Evolutionary conservation across 1,140 invertebrate genomes (phyloP).

Genomic region (Conus betulinus): DNA sequence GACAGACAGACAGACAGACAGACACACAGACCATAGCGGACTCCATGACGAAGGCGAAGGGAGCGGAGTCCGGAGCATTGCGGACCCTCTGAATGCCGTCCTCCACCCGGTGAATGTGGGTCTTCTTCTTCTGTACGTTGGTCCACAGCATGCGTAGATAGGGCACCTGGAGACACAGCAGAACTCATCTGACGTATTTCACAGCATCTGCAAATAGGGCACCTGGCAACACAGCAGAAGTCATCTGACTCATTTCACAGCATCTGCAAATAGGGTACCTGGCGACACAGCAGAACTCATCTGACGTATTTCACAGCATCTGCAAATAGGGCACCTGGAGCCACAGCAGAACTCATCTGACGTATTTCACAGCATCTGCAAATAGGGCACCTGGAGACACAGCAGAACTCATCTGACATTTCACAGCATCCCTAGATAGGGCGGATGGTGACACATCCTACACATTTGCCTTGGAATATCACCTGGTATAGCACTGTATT

Average conservation of each 20-base stretch:
- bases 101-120: slow-evolving; percentile 32
- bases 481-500: no score
- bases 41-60: slow-evolving; percentile 98
- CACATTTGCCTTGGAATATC: no score
- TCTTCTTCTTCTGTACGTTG: slow-evolving; percentile 25
- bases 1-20: neutral
- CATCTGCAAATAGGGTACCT: no score
- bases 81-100: slow-evolving; percentile 59
- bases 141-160: slow-evolving; percentile 39
- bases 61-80: slow-evolving; percentile 78
- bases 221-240: no score
- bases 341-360: neutral
- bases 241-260: no score
- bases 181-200: no score
- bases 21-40: slow-evolving; percentile 80
- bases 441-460: no score
- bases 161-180: slow-evolving; percentile 19
- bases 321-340: neutral
- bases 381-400: neutral
- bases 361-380: no score
- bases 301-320: no score
- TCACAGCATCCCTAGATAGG: no score
- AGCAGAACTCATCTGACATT: neutral
- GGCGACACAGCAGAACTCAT: no score
- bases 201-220: no score